phyloP scores from a whole-genome alignment of 35 echinoderm and acorn worm species.

The Ophiothrix spiculata region DNA sequence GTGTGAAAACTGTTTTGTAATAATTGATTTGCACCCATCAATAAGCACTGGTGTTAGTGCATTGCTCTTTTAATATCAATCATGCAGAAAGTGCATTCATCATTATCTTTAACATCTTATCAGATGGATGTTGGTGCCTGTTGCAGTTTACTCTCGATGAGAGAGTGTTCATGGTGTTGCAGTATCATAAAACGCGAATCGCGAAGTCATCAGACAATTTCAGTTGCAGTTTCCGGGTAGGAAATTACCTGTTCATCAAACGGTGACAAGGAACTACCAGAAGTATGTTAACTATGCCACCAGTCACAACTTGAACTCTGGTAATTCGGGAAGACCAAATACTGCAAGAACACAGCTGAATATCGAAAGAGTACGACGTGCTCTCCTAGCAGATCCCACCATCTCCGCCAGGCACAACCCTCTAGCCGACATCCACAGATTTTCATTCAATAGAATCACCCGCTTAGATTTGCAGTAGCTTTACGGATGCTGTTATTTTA shows the following conservation, averaged over 20 bases:
- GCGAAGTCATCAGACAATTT: too few relatives aligned
- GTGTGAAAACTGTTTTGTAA: background rate
- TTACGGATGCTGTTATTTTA: too few relatives aligned
- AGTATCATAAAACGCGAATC: too few relatives aligned
- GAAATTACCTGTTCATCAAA: background rate
- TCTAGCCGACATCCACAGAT: too few relatives aligned
- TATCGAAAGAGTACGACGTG: too few relatives aligned
- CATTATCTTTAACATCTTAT: background rate
- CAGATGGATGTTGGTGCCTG: background rate
- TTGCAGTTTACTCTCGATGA: background rate
- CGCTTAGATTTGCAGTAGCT: too few relatives aligned
- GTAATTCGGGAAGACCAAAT: background rate
- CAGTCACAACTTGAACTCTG: too few relatives aligned
- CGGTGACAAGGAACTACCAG: background rate
- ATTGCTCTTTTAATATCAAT: background rate
- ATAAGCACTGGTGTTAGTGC: background rate
- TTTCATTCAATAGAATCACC: too few relatives aligned
- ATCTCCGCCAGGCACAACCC: too few relatives aligned
- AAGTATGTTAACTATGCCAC: background rate
- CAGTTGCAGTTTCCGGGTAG: background rate
- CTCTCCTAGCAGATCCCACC: too few relatives aligned
- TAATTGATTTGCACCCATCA: background rate
- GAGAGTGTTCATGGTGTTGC: background rate
- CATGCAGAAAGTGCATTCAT: background rate
- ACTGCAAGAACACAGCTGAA: background rate